Base-by-base conservation (phyloP, 2,888 invertebrate species). In the Adineta ricciae region DNA sequence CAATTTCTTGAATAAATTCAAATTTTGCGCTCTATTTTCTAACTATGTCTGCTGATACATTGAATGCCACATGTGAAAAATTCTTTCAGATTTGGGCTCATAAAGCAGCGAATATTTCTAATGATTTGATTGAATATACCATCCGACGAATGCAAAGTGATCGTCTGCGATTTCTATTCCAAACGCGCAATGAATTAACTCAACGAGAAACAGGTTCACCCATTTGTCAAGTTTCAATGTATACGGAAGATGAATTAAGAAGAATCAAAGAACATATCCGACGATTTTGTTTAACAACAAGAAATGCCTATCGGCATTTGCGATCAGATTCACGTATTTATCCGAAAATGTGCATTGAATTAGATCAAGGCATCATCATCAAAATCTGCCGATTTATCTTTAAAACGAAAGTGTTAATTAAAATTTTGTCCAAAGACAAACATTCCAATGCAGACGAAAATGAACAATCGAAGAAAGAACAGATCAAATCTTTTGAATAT, bases 331-430 rank as follows among this genome's bases (percentile, higher is more conserved):
- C 41, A 78, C 38, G 78, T n/a, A 9, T 78, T 2, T 41, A n/a
- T 41, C 78, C 78, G 11, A 78, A 78, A 41, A 78, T 38, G 41
- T 78, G 2, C 0, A 78, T 78, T 78, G 41, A 24, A 19, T 78
- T 78, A 41, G 78, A 78, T 78, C 41, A 78, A 78, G 78, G 78
- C 41, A 78, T 78, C 4, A 78, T 78, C 11, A 41, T 41, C 0
- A 78, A 78, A 78, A 78, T 78, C 11, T 78, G 78, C n/a, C 78
- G 78, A 78, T 78, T 78, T 78, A 78, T 78, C 8, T 78, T 41
- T 78, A 78, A 78, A 41, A 41, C 78, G 9, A 78, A 78, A 78
- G 78, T 78, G 24, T n/a, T 78, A 41, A 41, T 78, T 9, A 16
- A 78, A 78, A 24, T 78, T 41, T 4, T 78, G 11, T n/a, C 24